Conservation (phyloP, 2,888 invertebrate genomes). For the Agelastica alni region DNA sequence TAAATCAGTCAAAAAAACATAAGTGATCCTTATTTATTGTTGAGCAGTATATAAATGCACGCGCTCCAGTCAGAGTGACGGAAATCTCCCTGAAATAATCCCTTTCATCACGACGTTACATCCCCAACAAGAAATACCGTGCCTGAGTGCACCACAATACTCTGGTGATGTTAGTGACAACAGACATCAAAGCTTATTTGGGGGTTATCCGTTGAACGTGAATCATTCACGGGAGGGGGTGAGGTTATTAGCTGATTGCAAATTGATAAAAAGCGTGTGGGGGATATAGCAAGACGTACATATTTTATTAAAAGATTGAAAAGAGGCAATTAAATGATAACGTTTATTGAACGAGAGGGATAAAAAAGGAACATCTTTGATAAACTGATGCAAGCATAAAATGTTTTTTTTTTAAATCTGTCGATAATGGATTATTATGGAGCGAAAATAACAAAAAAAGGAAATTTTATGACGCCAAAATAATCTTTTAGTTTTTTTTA, state of each 20-base stretch:
- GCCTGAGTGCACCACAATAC: slow-evolving; percentile 32
- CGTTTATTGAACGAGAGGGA: not conserved
- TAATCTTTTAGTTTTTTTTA: too few relatives aligned
- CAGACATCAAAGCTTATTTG: slow-evolving; percentile 21
- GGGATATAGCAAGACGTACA: slow-evolving; percentile 20
- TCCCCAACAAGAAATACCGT: slow-evolving; percentile 12
- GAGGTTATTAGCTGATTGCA: slow-evolving; percentile 31
- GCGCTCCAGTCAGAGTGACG: not conserved
- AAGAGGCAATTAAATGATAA: slow-evolving; percentile 15
- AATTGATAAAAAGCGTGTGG: slow-evolving; percentile 26
- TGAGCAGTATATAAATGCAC: too few relatives aligned
- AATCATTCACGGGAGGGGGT: slow-evolving; percentile 24
- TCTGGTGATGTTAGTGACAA: slow-evolving; percentile 28
- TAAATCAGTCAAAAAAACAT: too few relatives aligned
- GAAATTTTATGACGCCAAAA: too few relatives aligned
- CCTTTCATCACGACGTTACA: not conserved
- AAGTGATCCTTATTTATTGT: too few relatives aligned
- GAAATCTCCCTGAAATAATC: slow-evolving; percentile 1
- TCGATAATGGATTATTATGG: too few relatives aligned
- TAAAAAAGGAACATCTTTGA: not conserved
- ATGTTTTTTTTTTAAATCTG: too few relatives aligned
- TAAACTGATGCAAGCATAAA: too few relatives aligned
- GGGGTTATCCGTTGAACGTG: slow-evolving; percentile 21
- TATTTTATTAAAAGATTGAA: slow-evolving; percentile 23
- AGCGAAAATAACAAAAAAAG: too few relatives aligned